These are phyloP conservation scores for Paraescarpia echinospica DNA, from an alignment of 1,140 invertebrate species.

Conservation along the genomic window DNA sequence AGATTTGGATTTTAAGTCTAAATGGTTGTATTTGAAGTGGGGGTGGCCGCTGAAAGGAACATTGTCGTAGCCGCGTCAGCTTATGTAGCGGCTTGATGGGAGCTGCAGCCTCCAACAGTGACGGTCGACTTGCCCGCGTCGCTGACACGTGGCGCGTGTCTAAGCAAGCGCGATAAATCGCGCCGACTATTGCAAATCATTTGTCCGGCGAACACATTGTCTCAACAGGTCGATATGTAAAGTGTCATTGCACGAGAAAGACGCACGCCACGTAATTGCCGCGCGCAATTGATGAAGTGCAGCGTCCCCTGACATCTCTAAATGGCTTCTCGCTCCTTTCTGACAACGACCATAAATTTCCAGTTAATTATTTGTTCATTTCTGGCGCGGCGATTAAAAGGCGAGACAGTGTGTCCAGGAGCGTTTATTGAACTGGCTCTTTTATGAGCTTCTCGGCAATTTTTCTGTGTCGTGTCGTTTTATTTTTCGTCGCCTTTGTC, in stretches of 20 bases:
- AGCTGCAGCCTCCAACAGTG: neutral
- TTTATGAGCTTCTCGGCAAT: neutral
- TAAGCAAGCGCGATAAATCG: constrained; percentile 4
- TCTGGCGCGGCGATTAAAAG: constrained; percentile 9
- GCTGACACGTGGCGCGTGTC: neutral
- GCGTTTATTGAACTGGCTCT: neutral
- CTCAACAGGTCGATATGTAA: constrained; percentile 5
- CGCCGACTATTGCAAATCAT: constrained; percentile 4
- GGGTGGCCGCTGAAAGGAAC: neutral
- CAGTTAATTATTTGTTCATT: constrained; percentile 21
- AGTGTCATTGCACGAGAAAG: neutral
- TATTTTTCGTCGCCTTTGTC: constrained; percentile 5
- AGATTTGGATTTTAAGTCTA: neutral
- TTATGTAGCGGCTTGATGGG: neutral
- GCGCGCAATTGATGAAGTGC: constrained; percentile 6
- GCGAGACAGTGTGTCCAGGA: neutral
- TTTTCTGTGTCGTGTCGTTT: neutral
- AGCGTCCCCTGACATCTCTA: constrained; percentile 10
- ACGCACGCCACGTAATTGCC: neutral
- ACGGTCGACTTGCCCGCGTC: neutral
- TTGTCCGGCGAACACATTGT: constrained; percentile 3
- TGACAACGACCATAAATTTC: constrained; percentile 15
- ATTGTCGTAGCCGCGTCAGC: neutral
- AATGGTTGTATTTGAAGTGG: neutral
- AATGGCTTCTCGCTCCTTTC: neutral